Conservation (phyloP, 2,113 vertebrate species). For the Chelonoidis abingdonii region DNA sequence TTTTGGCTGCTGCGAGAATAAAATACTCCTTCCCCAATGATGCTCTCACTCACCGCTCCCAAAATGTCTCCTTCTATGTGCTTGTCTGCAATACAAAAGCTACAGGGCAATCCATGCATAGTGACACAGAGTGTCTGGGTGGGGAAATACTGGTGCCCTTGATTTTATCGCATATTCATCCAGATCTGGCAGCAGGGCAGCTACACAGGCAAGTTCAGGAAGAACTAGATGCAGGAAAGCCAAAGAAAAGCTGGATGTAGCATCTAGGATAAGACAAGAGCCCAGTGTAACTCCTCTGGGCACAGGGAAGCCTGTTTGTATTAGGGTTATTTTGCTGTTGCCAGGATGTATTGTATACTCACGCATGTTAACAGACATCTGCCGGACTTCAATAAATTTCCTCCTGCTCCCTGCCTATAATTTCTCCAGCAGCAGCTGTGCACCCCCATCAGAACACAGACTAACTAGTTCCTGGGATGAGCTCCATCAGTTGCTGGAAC, state of each 20-base stretch:
- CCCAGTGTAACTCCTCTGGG: background rate
- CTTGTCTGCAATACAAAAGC: background rate
- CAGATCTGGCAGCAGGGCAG: background rate
- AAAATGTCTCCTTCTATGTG: background rate
- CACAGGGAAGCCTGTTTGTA: background rate
- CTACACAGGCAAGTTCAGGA: background rate
- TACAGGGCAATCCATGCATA: background rate
- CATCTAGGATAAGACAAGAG: background rate
- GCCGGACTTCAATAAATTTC: background rate
- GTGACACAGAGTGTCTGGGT: background rate
- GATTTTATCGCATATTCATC: background rate
- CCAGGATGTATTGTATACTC: background rate
- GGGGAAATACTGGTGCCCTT: accelerated
- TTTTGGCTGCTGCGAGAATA: constrained; percentile 23
- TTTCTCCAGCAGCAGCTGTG: background rate
- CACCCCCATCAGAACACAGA: accelerated
- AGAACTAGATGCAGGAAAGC: constrained; percentile 3
- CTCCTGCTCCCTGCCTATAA: background rate
- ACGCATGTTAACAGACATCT: background rate
- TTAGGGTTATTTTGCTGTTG: background rate
- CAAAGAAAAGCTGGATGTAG: background rate
- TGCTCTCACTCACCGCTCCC: background rate
- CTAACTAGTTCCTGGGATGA: accelerated
- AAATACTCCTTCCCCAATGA: constrained; percentile 7
- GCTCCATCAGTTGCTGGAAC: background rate